Conservation (phyloP, 2,113 vertebrate genomes). For the Mustela lutreola region DNA sequence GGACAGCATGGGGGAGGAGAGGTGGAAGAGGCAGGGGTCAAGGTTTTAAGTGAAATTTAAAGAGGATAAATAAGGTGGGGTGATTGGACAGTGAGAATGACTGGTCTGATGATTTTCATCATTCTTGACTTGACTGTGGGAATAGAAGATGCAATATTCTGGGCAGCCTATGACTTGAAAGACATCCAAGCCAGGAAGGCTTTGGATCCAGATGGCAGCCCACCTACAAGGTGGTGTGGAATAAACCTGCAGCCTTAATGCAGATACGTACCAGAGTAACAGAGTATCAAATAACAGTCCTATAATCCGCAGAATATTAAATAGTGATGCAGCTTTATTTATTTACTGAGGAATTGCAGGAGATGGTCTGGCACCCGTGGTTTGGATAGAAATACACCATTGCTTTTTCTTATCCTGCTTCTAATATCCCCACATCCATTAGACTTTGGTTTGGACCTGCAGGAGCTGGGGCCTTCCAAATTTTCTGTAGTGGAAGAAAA, state of each 20-base stretch:
- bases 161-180: slow-evolving; percentile 81
- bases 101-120: slow-evolving; percentile 67
- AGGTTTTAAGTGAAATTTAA: slow-evolving; percentile 46
- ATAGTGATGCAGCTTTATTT: slow-evolving; percentile 41
- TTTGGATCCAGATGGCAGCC: background rate
- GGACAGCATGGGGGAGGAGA: background rate
- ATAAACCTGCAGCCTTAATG: background rate
- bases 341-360: slow-evolving; percentile 50
- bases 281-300: slow-evolving; percentile 59
- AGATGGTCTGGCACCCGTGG: slow-evolving; percentile 61
- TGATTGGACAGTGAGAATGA: slow-evolving; percentile 78
- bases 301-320: slow-evolving; percentile 59
- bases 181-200: slow-evolving; percentile 69
- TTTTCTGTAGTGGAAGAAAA: background rate
- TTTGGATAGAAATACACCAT: slow-evolving; percentile 57
- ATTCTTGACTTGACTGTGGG: slow-evolving; percentile 77
- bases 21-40: background rate
- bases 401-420: slow-evolving; percentile 17
- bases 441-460: background rate
- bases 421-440: slow-evolving; percentile 23
- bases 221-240: slow-evolving; percentile 3
- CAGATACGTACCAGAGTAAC: background rate
- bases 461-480: background rate
- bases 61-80: slow-evolving; percentile 76
- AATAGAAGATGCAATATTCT: slow-evolving; percentile 81